These are phyloP conservation scores for Sula dactylatra DNA, from an alignment of 2,113 vertebrate species.

Conservation along the genomic window DNA sequence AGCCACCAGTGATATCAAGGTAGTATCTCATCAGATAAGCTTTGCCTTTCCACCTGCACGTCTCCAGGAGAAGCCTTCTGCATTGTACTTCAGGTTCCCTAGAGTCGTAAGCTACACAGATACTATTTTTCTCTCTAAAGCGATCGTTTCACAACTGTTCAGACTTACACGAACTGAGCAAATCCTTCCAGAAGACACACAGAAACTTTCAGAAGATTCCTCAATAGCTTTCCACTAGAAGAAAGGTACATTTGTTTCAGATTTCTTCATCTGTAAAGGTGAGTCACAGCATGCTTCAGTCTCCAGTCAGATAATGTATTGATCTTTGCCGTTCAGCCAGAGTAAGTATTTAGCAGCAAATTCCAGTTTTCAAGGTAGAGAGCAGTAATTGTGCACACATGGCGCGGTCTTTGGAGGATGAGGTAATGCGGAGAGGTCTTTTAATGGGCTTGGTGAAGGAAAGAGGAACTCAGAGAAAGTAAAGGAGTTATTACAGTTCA, in stretches of 20 bases:
- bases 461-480: background rate
- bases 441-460: background rate
- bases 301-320: constrained; percentile 22
- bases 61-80: background rate
- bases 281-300: constrained; percentile 24
- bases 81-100: background rate
- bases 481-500: background rate
- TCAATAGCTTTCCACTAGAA: background rate
- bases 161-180: background rate
- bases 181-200: background rate
- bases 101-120: background rate
- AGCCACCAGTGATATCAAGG: background rate
- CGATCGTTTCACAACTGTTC: background rate
- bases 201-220: constrained; percentile 12
- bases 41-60: background rate
- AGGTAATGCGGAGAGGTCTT: background rate
- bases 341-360: constrained; percentile 40
- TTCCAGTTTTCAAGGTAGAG: background rate
- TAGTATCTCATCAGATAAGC: background rate
- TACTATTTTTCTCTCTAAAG: background rate
- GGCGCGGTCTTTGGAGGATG: background rate
- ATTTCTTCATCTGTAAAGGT: constrained; percentile 15
- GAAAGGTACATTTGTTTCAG: constrained; percentile 15
- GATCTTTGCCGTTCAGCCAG: constrained; percentile 32
- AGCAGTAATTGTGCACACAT: background rate